Percentiles rank a stretch among this genome's conserved stretches.
Evolutionary conservation across 2,113 vertebrate genomes (phyloP).

Genomic region (Globicephala melas): DNA sequence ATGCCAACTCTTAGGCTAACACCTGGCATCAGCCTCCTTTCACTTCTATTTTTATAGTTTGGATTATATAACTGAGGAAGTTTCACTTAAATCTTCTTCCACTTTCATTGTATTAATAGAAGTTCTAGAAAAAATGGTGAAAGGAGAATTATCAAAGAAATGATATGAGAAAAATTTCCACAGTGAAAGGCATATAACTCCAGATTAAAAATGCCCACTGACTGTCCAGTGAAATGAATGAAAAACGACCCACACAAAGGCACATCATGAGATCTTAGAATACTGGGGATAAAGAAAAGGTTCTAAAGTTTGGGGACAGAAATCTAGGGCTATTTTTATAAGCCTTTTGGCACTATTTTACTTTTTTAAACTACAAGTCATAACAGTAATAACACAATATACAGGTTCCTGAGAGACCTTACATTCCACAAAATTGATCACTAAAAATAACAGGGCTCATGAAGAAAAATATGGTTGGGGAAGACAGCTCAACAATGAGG

Average conservation of each 20-base stretch:
- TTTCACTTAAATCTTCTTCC: slow-evolving; percentile 51
- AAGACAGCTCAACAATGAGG: neutral
- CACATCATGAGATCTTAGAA: slow-evolving; percentile 43
- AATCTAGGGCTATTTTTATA: slow-evolving; percentile 39
- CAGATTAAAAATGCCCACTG: slow-evolving; percentile 35
- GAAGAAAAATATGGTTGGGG: neutral
- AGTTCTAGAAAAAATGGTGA: slow-evolving; percentile 38
- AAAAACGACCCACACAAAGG: neutral
- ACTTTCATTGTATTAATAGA: slow-evolving; percentile 58
- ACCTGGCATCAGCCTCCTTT: neutral
- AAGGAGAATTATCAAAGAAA: slow-evolving; percentile 60
- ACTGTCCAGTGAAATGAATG: neutral
- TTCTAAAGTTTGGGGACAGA: slow-evolving; percentile 36
- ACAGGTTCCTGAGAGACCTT: neutral
- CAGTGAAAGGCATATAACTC: neutral
- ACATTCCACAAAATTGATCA: slow-evolving; percentile 12
- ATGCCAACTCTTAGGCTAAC: slow-evolving; percentile 8
- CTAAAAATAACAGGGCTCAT: neutral
- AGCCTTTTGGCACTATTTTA: slow-evolving; percentile 1
- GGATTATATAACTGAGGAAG: slow-evolving; percentile 35
- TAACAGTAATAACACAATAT: neutral
- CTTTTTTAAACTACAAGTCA: slow-evolving; percentile 12
- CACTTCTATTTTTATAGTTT: slow-evolving; percentile 46
- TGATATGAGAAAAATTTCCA: slow-evolving; percentile 42
- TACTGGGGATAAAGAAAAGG: neutral